Evolutionary conservation across 2,113 vertebrate species (phyloP), one percentile per base, ranked within the genome.

Genomic region (Erythrocercus mccallii): DNA sequence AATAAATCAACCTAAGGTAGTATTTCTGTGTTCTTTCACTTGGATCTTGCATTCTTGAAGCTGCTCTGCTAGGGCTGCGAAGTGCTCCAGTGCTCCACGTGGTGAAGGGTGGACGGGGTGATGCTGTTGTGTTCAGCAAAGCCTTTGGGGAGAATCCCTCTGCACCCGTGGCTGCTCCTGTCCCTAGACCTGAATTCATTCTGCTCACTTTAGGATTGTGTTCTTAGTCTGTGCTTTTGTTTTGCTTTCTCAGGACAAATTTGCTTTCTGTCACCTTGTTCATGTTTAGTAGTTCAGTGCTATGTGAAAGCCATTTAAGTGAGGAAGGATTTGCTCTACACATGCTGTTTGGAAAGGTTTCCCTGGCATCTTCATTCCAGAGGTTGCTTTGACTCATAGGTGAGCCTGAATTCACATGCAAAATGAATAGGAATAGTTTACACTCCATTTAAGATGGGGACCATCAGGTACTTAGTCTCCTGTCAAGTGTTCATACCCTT

Each of bases 61-160:
- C 5, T 7, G 0, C 1, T 25, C 6, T 38, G 0, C 30, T 23
- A 3, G 69, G 25, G 37, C 48, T 86, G 28, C 16, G 1, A 22
- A 10, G 31, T 7, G 9, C 18, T 33, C 3, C 47, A 3, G 15
- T 22, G 6, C 19, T 31, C 3, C 23, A 17, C 1, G 0, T 18
- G 14, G 25, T 22, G 35, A 45, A 16, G 48, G 42, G 21, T 7
- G 22, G 44, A 1, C 40, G 18, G 44, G 40, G 5, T n/a, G 6
- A 42, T 0, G 0, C 53, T 80, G 24, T 2, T 56, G 9, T 38
- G 19, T 35, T 53, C 21, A 54, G 27, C 30, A 18, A 44, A 73
- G 40, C 30, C 31, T 12, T 38, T 12, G 15, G 18, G 53, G 16
- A 35, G 38, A 45, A 47, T 7, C 6, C 5, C 13, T 78, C 38